Evolutionary conservation across 2,888 invertebrate species (phyloP), one percentile per base, ranked within the genome.

Genomic region (Tromatobia lineatoria): DNA sequence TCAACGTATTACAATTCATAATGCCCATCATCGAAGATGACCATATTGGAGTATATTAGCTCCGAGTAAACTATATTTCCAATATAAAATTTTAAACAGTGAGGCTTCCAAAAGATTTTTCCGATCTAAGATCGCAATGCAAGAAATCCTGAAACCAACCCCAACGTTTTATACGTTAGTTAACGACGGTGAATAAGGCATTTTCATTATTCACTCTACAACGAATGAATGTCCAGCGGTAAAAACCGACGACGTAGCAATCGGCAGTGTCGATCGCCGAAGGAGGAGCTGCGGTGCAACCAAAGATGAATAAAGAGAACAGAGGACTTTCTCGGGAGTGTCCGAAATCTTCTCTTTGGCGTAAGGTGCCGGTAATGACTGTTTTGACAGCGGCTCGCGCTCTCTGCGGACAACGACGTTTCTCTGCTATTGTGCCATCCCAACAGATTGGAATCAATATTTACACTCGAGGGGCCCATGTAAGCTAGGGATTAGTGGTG

Each of bases 401-500:
- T 80, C 66, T 80, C 85, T 76, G 73, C 81, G 73, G 75, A 78
- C 84, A 85, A 81, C 85, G 82, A 86, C 81, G 85, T 73, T 86
- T 85, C 81, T 80, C 89, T 47, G 38, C 50, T 87, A 91, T 92
- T 92, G 91, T 92, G 76, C 85, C 80, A 70, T 81, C 74, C 52
- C 86, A 86, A 89, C 88, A 89, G 92, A 92, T 92, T 91, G 90
- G 89, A 91, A 92, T 92, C 92, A 93, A 93, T 93, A 93, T 93
- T 93, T 93, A 92, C 91, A 92, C 88, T 91, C 88, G 47, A 76
- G 82, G 86, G 88, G 82, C 86, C 88, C 78, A 85, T 90, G 90
- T 91, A 91, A 92, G 90, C 91, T 20, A 64, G 57, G 91, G 92
- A 92, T 92, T 92, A 92, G 88, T 88, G 85, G 81, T 80, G 88